Percentiles rank a stretch among this genome's conserved stretches.
Evolutionary conservation across 2,888 invertebrate genomes (phyloP).

Genomic region (Phrixothrix hirtus): DNA sequence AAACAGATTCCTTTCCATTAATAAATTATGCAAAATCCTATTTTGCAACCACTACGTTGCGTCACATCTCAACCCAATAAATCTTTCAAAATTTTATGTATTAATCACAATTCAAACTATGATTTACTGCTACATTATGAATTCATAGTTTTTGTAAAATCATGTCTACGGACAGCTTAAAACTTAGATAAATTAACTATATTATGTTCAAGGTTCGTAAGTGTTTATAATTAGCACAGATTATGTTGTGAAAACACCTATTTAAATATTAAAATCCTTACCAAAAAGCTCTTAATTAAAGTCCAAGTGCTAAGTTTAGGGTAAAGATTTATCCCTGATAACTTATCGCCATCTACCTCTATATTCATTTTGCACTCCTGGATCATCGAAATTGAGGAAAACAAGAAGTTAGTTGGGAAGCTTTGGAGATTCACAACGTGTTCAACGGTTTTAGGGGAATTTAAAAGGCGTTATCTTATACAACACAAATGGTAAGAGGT

Average conservation of each 20-base stretch:
- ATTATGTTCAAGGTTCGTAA: too few relatives aligned
- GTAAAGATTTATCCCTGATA: conserved; percentile 22
- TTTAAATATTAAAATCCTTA: too few relatives aligned
- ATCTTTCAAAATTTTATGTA: conserved; percentile 19
- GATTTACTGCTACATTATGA: too few relatives aligned
- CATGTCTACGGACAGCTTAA: too few relatives aligned
- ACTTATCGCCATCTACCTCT: conserved; percentile 27
- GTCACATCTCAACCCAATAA: conserved; percentile 17
- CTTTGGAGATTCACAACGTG: conserved; percentile 35
- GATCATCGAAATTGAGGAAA: conserved; percentile 27
- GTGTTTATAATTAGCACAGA: too few relatives aligned
- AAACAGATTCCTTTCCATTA: conserved; percentile 14
- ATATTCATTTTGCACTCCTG: conserved; percentile 27
- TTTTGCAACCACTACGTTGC: conserved; percentile 14
- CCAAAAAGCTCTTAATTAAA: too few relatives aligned
- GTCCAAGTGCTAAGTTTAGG: conserved; percentile 20
- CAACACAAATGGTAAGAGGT: conserved; percentile 39
- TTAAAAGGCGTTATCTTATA: conserved; percentile 39
- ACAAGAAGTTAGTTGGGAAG: conserved; percentile 31
- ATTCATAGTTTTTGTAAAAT: too few relatives aligned
- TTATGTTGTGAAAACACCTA: too few relatives aligned
- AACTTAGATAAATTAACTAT: too few relatives aligned
- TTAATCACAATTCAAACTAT: conserved; percentile 19
- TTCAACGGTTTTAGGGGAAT: conserved; percentile 36
- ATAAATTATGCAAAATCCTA: conserved; percentile 22